A percentile compares a stretch with the other conserved stretches of the same genome.
Evolutionary conservation across 2,888 invertebrate species (phyloP).

Genomic region (Ectobius pallidus): DNA sequence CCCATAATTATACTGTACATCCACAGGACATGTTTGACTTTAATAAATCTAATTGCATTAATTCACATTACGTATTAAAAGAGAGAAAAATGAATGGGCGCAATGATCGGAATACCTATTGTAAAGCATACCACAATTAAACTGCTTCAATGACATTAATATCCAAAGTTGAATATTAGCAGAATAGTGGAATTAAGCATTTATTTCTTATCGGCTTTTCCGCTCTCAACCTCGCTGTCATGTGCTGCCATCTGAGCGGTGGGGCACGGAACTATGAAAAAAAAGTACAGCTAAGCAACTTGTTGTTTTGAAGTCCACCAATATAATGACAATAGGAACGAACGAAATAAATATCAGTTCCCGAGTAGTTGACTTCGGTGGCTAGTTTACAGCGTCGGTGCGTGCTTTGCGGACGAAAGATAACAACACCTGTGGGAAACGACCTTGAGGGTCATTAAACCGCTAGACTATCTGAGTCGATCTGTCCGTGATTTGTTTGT

Average conservation of each 20-base stretch:
- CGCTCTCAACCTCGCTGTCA: not conserved
- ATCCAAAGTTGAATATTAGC: no score
- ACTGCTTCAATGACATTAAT: no score
- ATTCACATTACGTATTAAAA: no score
- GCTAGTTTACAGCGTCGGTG: not conserved
- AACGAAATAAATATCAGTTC: not conserved
- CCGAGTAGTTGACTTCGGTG: not conserved
- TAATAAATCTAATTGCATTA: no score
- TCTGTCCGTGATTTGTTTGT: not conserved
- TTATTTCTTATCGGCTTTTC: not conserved
- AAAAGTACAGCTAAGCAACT: not conserved
- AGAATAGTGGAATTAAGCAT: not conserved
- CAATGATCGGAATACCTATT: no score
- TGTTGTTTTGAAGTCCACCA: not conserved
- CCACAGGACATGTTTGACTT: no score
- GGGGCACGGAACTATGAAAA: not conserved
- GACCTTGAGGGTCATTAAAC: constrained; percentile 37
- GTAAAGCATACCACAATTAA: no score
- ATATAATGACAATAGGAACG: not conserved
- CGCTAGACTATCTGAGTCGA: not conserved
- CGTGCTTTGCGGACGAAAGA: not conserved
- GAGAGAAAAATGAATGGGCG: no score
- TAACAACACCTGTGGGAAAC: constrained; percentile 33
- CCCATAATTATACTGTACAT: no score
- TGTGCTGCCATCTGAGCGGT: constrained; percentile 20